phyloP scores from a whole-genome alignment of 2,797 vertebrate species.

The Gymnocypris eckloni region DNA sequence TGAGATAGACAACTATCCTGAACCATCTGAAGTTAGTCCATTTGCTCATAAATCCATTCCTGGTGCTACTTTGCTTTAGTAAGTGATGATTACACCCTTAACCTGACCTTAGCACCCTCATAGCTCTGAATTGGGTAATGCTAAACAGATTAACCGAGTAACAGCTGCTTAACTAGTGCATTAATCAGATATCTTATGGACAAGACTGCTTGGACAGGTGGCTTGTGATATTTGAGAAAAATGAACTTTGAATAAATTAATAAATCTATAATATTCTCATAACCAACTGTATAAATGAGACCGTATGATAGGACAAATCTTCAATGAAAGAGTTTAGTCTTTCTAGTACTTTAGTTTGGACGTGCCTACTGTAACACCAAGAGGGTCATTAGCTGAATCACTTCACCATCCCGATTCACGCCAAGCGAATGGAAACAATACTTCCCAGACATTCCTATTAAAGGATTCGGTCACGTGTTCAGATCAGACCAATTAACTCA shows the following conservation, averaged over 20 bases:
- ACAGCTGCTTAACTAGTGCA: constrained; percentile 41
- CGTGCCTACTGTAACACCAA: not conserved
- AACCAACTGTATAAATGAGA: not conserved
- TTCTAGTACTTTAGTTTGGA: not conserved
- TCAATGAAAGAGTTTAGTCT: not conserved
- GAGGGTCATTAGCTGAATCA: constrained; percentile 11
- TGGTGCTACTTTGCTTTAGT: not conserved
- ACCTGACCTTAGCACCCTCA: constrained; percentile 29
- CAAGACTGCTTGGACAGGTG: constrained; percentile 10
- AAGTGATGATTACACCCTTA: not conserved
- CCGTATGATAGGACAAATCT: not conserved
- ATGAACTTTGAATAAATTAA: not conserved
- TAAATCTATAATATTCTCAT: not conserved
- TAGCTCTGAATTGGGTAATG: constrained; percentile 27
- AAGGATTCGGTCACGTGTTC: constrained; percentile 26
- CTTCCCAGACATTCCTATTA: constrained; percentile 32
- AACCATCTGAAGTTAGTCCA: not conserved
- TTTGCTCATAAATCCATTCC: not conserved
- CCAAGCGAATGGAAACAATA: constrained; percentile 20
- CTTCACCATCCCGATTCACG: constrained; percentile 8
- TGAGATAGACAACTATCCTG: not conserved
- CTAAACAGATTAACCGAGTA: constrained; percentile 22
- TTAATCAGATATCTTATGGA: constrained; percentile 3
- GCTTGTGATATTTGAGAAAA: not conserved
- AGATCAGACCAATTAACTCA: constrained; percentile 31